Base-by-base conservation (phyloP, 23 tunicate species). In the Halocynthia aurantium region DNA sequence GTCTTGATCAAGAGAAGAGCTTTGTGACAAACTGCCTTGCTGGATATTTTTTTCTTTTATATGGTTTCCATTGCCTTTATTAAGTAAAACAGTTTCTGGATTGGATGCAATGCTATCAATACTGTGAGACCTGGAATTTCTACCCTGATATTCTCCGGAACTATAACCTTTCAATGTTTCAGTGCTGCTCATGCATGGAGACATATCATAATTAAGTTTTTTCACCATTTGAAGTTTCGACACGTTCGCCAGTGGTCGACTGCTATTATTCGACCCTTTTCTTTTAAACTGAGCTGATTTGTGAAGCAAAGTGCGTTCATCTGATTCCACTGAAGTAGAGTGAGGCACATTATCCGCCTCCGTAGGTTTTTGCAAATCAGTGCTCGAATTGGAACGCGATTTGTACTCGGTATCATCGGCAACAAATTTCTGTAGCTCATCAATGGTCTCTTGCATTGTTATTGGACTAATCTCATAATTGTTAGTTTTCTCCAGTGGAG, bases 381-480 rank as follows among this genome's bases (percentile, higher is more conserved):
- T 31, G 44, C 44, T 31, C 54, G 75, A 70, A 49, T 31, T 70
- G 11, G 75, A 70, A 19, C 75, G 75, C 17, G 54, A 21, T 74
- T 54, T 74, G 60, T 52, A 64, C 10, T 21, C 22, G 50, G 18
- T 50, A 53, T 53, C 50, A 12, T 49, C 76, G 19, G 55, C 15
- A 49, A 49, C 78, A 54, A 74, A 51, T 54, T 53, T 51, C 22
- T 52, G 56, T 54, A 74, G 40, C 31, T 74, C 64, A 64, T 74
- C 78, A 20, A 74, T 74, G 10, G 78, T 74, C 19, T 74, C 78
- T 64, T 74, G 78, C 64, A 74, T 74, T 74, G 78, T 54, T n/a
- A 53, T 54, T 18, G 78, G 10, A 10, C 64, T 54, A 9, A 49
- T 54, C 13, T 56, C n/a, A 54, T 54, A 20, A 15, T 65, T 9